phyloP scores from a whole-genome alignment of 2,113 vertebrate genomes.

The Pomatorhinus ruficollis region DNA sequence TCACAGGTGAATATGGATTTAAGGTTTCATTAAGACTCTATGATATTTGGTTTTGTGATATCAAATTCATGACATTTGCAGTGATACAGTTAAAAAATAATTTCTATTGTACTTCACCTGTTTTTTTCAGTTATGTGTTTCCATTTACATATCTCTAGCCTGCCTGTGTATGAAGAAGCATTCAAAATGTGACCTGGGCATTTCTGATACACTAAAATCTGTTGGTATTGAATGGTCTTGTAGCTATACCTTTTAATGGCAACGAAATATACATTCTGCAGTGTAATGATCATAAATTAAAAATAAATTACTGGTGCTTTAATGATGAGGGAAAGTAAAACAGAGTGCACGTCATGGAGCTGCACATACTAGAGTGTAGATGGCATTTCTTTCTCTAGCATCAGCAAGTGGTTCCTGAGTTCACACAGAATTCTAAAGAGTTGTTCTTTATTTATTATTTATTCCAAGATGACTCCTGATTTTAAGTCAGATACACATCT shows the following conservation, averaged over 20 bases:
- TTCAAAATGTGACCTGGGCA: not conserved
- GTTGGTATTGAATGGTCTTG: not conserved
- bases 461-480: not conserved
- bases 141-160: not conserved
- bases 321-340: not conserved
- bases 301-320: not conserved
- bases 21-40: not conserved
- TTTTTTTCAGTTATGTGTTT: not conserved
- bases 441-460: not conserved
- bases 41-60: not conserved
- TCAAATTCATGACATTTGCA: not conserved
- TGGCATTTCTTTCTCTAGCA: not conserved
- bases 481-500: not conserved
- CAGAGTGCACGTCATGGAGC: not conserved
- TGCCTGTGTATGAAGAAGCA: not conserved
- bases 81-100: not conserved
- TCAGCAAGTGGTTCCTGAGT: not conserved
- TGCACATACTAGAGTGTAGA: not conserved
- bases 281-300: not conserved
- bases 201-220: not conserved
- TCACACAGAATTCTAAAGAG: not conserved
- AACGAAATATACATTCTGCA: not conserved
- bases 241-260: not conserved
- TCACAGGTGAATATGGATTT: not conserved
- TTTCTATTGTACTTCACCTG: not conserved